Percentiles rank a stretch among this genome's conserved stretches.
These are phyloP conservation scores for Lepilemur septentrionalis DNA, from an alignment of 2,797 vertebrate species.

Conservation along the genomic window DNA sequence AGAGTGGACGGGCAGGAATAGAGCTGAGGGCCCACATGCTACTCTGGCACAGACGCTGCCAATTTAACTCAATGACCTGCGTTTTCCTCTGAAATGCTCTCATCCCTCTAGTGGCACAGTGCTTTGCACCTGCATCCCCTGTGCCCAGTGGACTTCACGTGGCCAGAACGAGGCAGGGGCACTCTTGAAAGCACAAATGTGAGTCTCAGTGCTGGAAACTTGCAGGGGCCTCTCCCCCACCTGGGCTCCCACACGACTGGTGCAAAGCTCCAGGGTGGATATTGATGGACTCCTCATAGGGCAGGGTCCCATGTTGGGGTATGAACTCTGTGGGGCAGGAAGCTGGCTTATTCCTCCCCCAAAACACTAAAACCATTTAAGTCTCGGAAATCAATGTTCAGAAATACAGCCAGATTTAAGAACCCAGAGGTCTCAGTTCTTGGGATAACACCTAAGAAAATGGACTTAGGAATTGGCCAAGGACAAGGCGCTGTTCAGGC, in stretches of 20 bases:
- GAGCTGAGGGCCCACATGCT: neutral
- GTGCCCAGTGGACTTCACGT: too few relatives aligned
- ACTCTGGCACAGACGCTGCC: neutral
- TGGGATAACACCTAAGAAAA: neutral
- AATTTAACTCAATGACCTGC: neutral
- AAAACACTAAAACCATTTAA: neutral
- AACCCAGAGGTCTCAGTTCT: neutral
- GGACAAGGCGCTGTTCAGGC: constrained; percentile 53
- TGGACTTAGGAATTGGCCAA: neutral
- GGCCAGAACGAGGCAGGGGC: neutral
- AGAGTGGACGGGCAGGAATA: neutral
- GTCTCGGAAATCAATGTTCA: neutral
- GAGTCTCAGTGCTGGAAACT: neutral
- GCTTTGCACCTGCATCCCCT: neutral
- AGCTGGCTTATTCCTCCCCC: neutral
- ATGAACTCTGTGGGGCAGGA: neutral
- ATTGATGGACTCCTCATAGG: neutral
- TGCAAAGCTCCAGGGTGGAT: neutral
- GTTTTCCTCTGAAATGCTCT: neutral
- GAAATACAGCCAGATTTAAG: neutral
- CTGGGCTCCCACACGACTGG: neutral
- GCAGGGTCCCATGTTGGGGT: neutral
- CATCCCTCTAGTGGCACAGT: too few relatives aligned
- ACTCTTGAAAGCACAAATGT: neutral
- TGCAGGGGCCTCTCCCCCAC: neutral